Percentiles rank a stretch among this genome's conserved stretches.
Evolutionary conservation across 2,797 vertebrate species (phyloP).

Genomic region (Neomorphus geoffroyi): DNA sequence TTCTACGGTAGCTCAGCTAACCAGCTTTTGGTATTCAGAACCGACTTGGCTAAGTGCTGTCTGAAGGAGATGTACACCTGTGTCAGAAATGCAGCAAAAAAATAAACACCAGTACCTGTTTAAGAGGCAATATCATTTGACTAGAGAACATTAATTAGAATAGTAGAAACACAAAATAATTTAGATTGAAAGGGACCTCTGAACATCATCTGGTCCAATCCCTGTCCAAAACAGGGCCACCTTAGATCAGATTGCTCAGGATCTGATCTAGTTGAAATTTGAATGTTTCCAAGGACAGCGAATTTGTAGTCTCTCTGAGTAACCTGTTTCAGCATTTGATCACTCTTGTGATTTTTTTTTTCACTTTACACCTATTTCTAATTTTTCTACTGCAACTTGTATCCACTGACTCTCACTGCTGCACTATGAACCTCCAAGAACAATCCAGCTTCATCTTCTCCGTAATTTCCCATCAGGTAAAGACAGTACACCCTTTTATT

Average conservation of each 20-base stretch:
- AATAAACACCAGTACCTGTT: background rate
- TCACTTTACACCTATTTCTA: background rate
- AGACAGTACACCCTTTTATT: background rate
- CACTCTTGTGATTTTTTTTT: background rate
- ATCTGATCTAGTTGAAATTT: background rate
- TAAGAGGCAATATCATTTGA: background rate
- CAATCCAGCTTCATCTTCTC: background rate
- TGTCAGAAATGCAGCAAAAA: background rate
- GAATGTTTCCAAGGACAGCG: background rate
- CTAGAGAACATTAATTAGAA: background rate
- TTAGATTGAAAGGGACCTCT: background rate
- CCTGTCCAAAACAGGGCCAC: background rate
- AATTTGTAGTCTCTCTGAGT: background rate
- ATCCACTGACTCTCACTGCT: background rate
- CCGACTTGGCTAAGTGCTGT: background rate
- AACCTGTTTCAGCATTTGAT: background rate
- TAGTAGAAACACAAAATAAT: too few relatives aligned
- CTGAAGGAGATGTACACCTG: background rate
- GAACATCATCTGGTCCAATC: background rate
- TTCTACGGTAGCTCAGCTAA: background rate
- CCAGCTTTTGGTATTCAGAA: background rate
- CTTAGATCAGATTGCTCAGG: background rate
- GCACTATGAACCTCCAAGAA: background rate
- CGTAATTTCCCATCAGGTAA: background rate
- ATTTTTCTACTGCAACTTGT: background rate